Evolutionary conservation across 1,140 invertebrate species (phyloP).

Genomic region (Anastatus disparis): DNA sequence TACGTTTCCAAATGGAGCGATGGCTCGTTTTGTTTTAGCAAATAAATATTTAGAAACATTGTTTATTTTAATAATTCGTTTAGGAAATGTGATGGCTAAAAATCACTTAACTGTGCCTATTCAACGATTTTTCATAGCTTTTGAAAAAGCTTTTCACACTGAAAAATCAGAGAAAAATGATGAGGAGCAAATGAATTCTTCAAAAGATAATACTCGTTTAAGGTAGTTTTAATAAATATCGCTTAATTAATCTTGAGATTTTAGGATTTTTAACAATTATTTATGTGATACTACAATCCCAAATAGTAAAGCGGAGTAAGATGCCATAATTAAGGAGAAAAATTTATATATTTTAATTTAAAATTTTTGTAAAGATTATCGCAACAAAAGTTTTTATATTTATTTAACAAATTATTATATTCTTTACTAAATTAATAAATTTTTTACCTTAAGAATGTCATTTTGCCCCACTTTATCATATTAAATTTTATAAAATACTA

Average conservation of each 20-base stretch:
- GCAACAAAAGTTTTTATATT: too few relatives aligned
- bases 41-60: slow-evolving; percentile 85
- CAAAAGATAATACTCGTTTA: slow-evolving; percentile 20
- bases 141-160: slow-evolving; percentile 80
- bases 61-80: slow-evolving; percentile 80
- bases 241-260: too few relatives aligned
- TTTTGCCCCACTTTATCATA: too few relatives aligned
- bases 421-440: too few relatives aligned
- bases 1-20: slow-evolving; percentile 81
- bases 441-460: too few relatives aligned
- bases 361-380: too few relatives aligned
- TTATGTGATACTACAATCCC: too few relatives aligned
- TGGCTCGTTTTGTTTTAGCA: slow-evolving; percentile 78
- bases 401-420: too few relatives aligned
- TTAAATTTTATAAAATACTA: too few relatives aligned
- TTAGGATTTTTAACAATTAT: too few relatives aligned
- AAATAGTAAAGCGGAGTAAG: too few relatives aligned
- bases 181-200: slow-evolving; percentile 24
- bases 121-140: slow-evolving; percentile 83
- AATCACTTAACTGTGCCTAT: slow-evolving; percentile 78
- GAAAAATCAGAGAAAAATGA: slow-evolving; percentile 42
- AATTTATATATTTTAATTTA: background rate
- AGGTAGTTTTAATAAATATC: slow-evolving; percentile 3
- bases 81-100: slow-evolving; percentile 86
- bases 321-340: background rate